Percentiles rank a stretch among this genome's conserved stretches.
phyloP scores from a whole-genome alignment of 2,797 vertebrate genomes.

The Acestrorhynchus altus region DNA sequence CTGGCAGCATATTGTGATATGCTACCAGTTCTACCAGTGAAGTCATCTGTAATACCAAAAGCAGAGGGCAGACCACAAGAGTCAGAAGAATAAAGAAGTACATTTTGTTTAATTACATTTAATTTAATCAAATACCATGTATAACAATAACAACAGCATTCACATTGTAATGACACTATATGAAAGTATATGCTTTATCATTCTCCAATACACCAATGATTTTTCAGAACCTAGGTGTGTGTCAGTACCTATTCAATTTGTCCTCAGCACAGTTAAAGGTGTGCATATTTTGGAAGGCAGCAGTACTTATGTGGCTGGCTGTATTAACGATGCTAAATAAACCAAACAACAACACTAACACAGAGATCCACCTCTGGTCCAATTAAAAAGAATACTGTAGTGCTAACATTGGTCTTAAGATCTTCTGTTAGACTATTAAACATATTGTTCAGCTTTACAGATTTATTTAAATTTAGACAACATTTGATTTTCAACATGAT shows the following conservation, averaged over 20 bases:
- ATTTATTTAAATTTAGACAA: no score
- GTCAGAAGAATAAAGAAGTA: no score
- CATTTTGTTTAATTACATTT: no score
- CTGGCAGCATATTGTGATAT: slow-evolving; percentile 74
- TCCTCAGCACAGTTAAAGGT: not conserved
- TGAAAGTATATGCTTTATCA: not conserved
- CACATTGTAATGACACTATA: not conserved
- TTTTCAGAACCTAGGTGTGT: not conserved
- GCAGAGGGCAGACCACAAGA: not conserved
- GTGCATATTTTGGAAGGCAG: not conserved
- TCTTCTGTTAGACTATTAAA: no score
- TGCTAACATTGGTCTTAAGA: no score
- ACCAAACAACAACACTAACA: no score
- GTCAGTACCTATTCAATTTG: not conserved
- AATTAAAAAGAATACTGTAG: no score
- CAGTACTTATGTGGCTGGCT: not conserved
- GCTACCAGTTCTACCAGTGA: slow-evolving; percentile 71
- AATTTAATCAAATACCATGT: no score
- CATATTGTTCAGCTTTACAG: no score
- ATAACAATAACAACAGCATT: no score
- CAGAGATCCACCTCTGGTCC: no score
- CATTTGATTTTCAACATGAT: not conserved
- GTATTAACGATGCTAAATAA: not conserved
- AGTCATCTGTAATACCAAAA: slow-evolving; percentile 81
- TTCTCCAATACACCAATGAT: not conserved